phyloP scores from a whole-genome alignment of 2,113 vertebrate species.

The Casuarius casuarius region DNA sequence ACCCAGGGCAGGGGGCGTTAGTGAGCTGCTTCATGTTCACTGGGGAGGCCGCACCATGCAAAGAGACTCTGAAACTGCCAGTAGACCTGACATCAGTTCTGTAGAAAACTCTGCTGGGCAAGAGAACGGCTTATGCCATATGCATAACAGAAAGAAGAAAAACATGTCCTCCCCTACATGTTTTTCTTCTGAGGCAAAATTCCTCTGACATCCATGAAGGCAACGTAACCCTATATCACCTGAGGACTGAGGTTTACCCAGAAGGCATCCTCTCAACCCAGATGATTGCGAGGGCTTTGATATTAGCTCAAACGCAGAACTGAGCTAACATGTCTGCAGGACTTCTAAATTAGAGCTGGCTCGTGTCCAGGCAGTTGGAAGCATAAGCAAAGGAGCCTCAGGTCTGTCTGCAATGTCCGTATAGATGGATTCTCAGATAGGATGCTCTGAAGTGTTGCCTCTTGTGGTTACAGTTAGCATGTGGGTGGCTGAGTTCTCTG shows the following conservation, averaged over 20 bases:
- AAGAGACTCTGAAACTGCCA: not conserved
- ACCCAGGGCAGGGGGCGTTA: not conserved
- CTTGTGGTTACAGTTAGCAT: slow-evolving; percentile 41
- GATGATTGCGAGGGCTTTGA: slow-evolving; percentile 43
- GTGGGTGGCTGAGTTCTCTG: slow-evolving; percentile 67
- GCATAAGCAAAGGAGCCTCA: slow-evolving; percentile 37
- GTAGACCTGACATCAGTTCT: not conserved
- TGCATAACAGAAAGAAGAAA: not conserved
- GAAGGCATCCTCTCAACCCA: not conserved
- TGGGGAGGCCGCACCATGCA: not conserved
- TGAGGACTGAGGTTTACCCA: slow-evolving; percentile 48
- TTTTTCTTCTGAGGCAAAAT: not conserved
- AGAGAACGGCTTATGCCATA: not conserved
- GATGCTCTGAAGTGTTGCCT: slow-evolving; percentile 61
- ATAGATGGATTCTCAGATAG: slow-evolving; percentile 54
- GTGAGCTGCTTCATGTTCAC: not conserved
- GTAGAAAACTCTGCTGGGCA: not conserved
- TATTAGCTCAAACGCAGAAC: slow-evolving; percentile 26
- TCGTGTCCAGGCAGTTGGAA: not conserved
- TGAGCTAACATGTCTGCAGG: slow-evolving; percentile 59
- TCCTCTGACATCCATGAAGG: not conserved
- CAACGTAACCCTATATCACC: not conserved
- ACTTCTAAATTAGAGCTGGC: slow-evolving; percentile 47
- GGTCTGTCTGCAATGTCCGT: slow-evolving; percentile 49
- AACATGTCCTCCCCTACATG: not conserved